A percentile compares a stretch with the other conserved stretches of the same genome.
phyloP scores from a whole-genome alignment of 2,797 vertebrate genomes.

The Hemibagrus guttatus region DNA sequence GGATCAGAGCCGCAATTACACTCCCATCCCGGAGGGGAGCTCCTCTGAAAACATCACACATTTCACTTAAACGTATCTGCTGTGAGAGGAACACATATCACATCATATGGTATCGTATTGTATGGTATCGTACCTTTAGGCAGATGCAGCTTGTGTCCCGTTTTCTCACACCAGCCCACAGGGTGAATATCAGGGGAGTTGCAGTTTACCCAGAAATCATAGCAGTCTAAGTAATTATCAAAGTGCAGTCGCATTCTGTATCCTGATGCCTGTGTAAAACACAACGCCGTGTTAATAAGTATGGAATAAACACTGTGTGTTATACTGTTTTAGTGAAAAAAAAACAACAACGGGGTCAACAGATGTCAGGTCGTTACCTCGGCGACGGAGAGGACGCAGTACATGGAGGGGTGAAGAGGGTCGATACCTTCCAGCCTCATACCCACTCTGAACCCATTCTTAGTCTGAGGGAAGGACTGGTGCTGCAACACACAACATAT shows the following conservation, averaged over 20 bases:
- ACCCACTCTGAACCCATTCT: slow-evolving; percentile 82
- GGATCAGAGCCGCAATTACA: neutral
- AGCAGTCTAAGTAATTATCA: slow-evolving; percentile 83
- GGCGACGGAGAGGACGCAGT: slow-evolving; percentile 79
- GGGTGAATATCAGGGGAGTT: slow-evolving; percentile 85
- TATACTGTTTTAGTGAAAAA: no score
- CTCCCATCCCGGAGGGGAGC: neutral
- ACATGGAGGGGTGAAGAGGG: slow-evolving; percentile 81
- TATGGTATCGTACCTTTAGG: slow-evolving; percentile 76
- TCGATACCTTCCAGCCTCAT: slow-evolving; percentile 84
- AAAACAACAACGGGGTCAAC: neutral
- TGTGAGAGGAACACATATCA: neutral
- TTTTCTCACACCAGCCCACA: slow-evolving; percentile 87
- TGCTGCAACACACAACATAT: slow-evolving; percentile 64
- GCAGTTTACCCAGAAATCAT: slow-evolving; percentile 87
- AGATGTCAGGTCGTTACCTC: slow-evolving; percentile 70
- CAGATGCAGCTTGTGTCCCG: slow-evolving; percentile 82
- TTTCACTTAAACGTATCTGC: neutral
- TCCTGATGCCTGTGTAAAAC: slow-evolving; percentile 77
- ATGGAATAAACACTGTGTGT: slow-evolving; percentile 34
- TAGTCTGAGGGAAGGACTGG: slow-evolving; percentile 82
- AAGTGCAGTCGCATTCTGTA: slow-evolving; percentile 85
- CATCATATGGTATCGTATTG: no score
- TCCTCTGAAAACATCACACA: neutral
- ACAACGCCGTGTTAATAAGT: neutral